Percentiles rank a stretch among this genome's conserved stretches.
Conservation (phyloP, 2,797 vertebrate species). For the Karalla daura region DNA sequence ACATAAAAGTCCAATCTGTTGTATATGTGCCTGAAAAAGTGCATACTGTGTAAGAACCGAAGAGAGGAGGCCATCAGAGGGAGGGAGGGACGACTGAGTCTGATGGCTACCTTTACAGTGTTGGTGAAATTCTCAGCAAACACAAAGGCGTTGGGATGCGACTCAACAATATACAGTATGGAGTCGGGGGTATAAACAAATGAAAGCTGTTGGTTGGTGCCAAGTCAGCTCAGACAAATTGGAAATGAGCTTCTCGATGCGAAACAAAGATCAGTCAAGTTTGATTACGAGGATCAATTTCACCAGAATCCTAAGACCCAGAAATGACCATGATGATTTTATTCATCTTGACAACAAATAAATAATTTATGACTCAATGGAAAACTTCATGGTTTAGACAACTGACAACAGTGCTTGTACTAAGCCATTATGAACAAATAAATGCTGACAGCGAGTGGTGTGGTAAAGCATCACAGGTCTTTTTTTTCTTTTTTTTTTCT, state of each 20-base stretch:
- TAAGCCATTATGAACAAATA: conserved; percentile 77
- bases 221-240: conserved; percentile 34
- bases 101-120: conserved; percentile 75
- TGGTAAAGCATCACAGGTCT: conserved; percentile 78
- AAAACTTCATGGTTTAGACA: conserved; percentile 73
- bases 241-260: conserved; percentile 31
- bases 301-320: conserved; percentile 55
- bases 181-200: conserved; percentile 11
- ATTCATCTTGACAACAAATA: conserved; percentile 76
- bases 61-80: conserved; percentile 62
- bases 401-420: conserved; percentile 79
- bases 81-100: conserved; percentile 44
- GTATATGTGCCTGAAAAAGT: conserved; percentile 83
- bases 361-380: conserved; percentile 70
- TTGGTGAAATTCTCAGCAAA: conserved; percentile 68
- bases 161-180: conserved; percentile 51
- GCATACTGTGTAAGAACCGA: conserved; percentile 75
- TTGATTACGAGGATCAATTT: conserved; percentile 50
- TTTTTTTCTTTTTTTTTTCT: conserved; percentile 45
- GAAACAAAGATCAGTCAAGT: conserved; percentile 40
- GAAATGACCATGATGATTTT: conserved; percentile 62
- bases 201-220: conserved; percentile 40
- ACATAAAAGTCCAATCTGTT: conserved; percentile 74
- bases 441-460: conserved; percentile 78
- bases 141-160: conserved; percentile 59